phyloP scores from a whole-genome alignment of 2,113 vertebrate species.

The Ammodytes marinus region DNA sequence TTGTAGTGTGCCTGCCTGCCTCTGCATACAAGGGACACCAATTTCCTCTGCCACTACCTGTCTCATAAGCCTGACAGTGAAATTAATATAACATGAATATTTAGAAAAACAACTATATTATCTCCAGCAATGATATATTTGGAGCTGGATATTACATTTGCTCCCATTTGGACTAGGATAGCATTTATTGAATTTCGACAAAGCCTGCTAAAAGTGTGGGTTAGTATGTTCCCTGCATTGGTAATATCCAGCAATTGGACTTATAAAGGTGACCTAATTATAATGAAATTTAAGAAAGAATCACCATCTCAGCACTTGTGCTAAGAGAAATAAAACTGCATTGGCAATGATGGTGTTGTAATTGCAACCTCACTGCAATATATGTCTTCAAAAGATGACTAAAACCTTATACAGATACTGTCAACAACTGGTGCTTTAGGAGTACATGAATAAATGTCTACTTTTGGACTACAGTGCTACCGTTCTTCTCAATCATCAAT shows the following conservation, averaged over 20 bases:
- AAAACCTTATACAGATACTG: background rate
- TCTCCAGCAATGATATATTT: background rate
- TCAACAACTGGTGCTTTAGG: background rate
- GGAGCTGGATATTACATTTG: background rate
- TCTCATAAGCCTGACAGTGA: constrained; percentile 17
- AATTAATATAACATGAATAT: constrained; percentile 10
- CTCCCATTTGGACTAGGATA: background rate
- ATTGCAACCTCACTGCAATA: background rate
- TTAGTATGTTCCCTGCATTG: too few species aligned
- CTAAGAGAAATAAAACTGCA: background rate
- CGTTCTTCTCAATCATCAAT: constrained; percentile 1
- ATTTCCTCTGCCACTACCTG: constrained; percentile 56
- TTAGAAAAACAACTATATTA: constrained; percentile 15
- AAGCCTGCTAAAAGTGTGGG: too few species aligned
- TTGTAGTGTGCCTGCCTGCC: constrained; percentile 45
- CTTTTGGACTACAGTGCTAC: background rate
- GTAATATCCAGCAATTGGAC: too few species aligned
- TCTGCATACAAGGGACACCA: constrained; percentile 44
- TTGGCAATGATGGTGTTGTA: background rate
- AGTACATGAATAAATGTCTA: too few species aligned
- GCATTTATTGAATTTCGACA: too few species aligned
- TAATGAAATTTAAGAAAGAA: background rate
- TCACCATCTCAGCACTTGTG: too few species aligned
- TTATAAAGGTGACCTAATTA: background rate
- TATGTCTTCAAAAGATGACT: too few species aligned